Base-by-base conservation (phyloP, 53 echinoderm and acorn worm species). In the Henricia sp. region DNA sequence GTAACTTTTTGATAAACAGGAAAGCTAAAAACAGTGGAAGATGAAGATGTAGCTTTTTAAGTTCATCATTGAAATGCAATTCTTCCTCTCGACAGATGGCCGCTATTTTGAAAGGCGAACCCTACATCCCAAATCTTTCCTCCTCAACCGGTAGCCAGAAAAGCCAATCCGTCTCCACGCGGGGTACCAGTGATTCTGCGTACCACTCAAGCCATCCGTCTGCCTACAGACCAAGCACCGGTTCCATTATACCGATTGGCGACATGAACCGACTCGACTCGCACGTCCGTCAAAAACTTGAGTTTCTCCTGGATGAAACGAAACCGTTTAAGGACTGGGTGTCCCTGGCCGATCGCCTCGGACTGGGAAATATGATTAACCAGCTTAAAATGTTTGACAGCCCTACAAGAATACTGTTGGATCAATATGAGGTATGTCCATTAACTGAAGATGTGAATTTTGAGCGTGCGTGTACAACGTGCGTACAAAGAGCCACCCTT, bases 361-460 rank as follows among this genome's bases (percentile, higher is more conserved):
- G 94, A 1, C 90, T 97, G 21, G 86, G 90, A 4, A 94, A 90
- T 86, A 97, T 97, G 92, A 85, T 92, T 46, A 86, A 85, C 69
- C 88, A 88, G 41, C 85, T 97, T 21, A 88, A 77, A 25, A 77
- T 77, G 72, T 84, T 90, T 39, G 70, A 69, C 10, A 97, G 91
- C 39, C 99, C 99, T 16, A 97, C 99, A 1, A 68, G 67, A 50
- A 88, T 86, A 10, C 55, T 97, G 68, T 71, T 97, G 1, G 88
- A 94, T 12, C 92, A 97, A 43, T 94, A 89, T 71, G 91, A 92
- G 85, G 99, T 97, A 84, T 74, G 92, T 57, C 14, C 34, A 24
- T 19, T 21, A 16, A 6, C 24, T 19, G 0, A 23, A 9, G 20
- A 44, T 52, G 14, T 46, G 48, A 46, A 10, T 10, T 46, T 55